Conservation (phyloP, 2,797 vertebrate species). For the Cossypha polioptera region DNA sequence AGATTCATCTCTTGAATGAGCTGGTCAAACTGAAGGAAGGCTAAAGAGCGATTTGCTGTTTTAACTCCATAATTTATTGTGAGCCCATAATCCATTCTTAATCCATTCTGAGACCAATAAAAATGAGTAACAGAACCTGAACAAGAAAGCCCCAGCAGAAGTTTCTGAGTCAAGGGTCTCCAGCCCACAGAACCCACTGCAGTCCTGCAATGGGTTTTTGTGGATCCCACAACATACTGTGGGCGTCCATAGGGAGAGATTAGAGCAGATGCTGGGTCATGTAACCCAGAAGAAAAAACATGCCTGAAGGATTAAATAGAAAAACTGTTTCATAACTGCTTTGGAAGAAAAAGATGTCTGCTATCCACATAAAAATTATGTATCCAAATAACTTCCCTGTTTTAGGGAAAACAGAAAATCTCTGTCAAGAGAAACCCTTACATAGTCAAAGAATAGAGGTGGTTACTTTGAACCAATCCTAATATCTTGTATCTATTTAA, state of each 20-base stretch:
- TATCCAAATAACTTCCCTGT: neutral
- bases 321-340: neutral
- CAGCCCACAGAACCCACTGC: neutral
- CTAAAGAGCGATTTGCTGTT: neutral
- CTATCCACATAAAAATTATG: neutral
- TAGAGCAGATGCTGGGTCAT: neutral
- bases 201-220: neutral
- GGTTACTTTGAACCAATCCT: neutral
- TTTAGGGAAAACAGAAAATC: neutral
- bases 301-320: neutral
- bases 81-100: neutral
- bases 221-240: neutral
- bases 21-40: neutral
- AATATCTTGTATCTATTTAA: neutral
- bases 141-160: neutral
- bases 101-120: neutral
- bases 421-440: neutral
- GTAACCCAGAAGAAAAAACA: neutral
- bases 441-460: neutral
- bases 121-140: neutral
- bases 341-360: neutral
- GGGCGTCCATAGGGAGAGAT: fast-evolving
- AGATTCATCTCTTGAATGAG: neutral
- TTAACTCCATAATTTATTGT: neutral
- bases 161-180: neutral